Evolutionary conservation across 2,113 vertebrate genomes (phyloP), one percentile per base, ranked within the genome.

Genomic region (Stegastes partitus): DNA sequence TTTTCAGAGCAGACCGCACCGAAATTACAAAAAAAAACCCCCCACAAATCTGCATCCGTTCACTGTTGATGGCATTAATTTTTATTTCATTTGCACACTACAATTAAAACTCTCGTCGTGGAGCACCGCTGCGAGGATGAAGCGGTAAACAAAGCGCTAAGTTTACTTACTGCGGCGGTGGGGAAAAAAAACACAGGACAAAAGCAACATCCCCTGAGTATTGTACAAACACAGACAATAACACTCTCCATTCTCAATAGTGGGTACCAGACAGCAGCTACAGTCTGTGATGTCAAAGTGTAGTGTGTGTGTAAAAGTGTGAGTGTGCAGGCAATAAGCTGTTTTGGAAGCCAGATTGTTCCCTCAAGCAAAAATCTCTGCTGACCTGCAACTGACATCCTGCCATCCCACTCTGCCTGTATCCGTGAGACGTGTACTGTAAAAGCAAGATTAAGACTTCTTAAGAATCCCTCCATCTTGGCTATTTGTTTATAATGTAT

Each of bases 401-500:
- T 74, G 54, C 74, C 65, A 68, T n/a, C 34, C 55, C 37, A 15
- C 76, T 63, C 42, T 28, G 25, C 28, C 78, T 49, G 31, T 22
- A 61, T 80, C 39, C 67, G 28, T 42, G 69, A 75, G 66, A 72
- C 26, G 1, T 31, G 34, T 37, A 22, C 63, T 68, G 47, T 64
- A 64, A 55, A n/a, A 14, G 64, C 57, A n/a, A 63, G 59, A 84
- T 85, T 76, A 78, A 78, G 80, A 47, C 56, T 55, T 82, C 54
- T 73, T 77, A 71, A 50, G 39, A 81, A 75, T 82, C 54, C 21
- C 42, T 78, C 79, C 54, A 68, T 79, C 83, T 56, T 42, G 16
- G 39, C 67, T 71, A 65, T 86, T 85, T 89, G 69, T 89, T 88
- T 83, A 51, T 58, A 79, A 86, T 69, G 77, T 77, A 83, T 77